Evolutionary conservation across 1,140 invertebrate genomes (phyloP).

Genomic region (Medauroidea extradentata): DNA sequence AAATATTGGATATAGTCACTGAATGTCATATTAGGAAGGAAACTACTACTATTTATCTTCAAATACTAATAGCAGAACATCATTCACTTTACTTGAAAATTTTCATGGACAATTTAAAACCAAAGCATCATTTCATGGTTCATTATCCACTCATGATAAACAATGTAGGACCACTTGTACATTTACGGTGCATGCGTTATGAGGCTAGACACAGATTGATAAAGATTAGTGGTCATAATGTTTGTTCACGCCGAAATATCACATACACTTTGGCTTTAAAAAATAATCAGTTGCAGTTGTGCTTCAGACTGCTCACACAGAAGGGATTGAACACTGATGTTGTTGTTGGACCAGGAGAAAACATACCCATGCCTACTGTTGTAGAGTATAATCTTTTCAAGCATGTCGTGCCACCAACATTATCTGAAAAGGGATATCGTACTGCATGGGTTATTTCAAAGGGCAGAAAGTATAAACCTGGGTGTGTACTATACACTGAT

Average conservation of each 20-base stretch:
- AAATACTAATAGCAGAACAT: constrained; percentile 14
- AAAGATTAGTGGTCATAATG: constrained; percentile 24
- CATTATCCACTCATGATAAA: constrained; percentile 16
- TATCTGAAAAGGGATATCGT: no score
- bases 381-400: no score
- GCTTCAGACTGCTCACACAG: background rate
- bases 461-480: no score
- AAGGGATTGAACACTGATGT: no score
- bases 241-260: constrained; percentile 23
- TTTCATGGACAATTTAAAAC: constrained; percentile 23
- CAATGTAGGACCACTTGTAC: constrained; percentile 8
- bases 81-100: constrained; percentile 10
- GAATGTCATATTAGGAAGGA: constrained; percentile 7
- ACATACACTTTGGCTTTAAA: constrained; percentile 19
- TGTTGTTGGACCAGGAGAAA: no score
- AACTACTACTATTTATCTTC: constrained; percentile 1
- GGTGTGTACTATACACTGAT: no score
- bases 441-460: no score
- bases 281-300: constrained; percentile 24
- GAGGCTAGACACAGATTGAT: constrained; percentile 30
- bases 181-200: constrained; percentile 24
- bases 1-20: constrained; percentile 25
- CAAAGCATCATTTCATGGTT: constrained; percentile 21
- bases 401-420: no score
- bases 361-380: no score